These are phyloP conservation scores for Druceiella hillmani DNA, from an alignment of 2,888 invertebrate species.

Conservation along the genomic window DNA sequence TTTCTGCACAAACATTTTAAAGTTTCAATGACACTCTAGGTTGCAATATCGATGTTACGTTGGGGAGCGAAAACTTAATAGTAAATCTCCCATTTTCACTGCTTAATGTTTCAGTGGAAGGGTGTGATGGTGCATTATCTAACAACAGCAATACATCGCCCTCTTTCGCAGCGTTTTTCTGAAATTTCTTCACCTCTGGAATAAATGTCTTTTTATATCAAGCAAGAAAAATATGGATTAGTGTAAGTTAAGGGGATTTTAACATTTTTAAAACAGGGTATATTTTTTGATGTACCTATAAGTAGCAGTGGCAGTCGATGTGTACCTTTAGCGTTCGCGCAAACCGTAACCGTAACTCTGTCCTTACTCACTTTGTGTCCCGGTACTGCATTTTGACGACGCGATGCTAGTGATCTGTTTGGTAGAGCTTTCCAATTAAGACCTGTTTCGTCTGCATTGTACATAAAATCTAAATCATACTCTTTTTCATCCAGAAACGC, in stretches of 20 bases:
- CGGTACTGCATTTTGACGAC: neutral
- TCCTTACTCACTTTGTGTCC: neutral
- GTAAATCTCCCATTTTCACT: neutral
- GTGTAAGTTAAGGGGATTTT: neutral
- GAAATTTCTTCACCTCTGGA: neutral
- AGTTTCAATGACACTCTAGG: neutral
- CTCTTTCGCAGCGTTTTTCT: neutral
- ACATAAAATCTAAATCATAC: conserved; percentile 1
- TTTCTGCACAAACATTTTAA: conserved; percentile 1
- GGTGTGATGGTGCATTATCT: no score
- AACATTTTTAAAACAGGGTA: neutral
- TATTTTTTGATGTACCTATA: neutral
- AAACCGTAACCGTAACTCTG: neutral
- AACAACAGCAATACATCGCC: neutral
- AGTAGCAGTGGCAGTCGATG: neutral
- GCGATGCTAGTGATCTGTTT: neutral
- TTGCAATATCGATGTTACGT: neutral
- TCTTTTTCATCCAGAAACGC: neutral
- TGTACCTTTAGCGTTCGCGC: neutral
- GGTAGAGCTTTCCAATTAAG: neutral
- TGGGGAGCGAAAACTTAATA: neutral
- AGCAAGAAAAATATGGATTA: neutral
- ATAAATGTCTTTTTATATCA: neutral
- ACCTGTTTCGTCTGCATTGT: neutral
- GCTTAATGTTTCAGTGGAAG: neutral